phyloP scores from a whole-genome alignment of 1,140 invertebrate genomes.

The Zaprionus gabonicus region DNA sequence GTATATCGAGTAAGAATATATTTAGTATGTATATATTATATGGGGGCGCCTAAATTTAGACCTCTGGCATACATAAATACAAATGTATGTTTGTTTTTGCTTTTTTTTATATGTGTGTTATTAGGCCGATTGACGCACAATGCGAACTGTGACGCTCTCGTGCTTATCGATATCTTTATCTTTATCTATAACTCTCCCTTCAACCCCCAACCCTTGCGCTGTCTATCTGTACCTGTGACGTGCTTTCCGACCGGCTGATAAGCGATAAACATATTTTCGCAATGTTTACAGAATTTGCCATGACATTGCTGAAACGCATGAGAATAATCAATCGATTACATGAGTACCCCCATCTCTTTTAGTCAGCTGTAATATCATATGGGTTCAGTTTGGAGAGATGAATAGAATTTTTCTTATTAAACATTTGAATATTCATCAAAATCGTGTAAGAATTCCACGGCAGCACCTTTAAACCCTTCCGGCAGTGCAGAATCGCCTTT shows the following conservation, averaged over 20 bases:
- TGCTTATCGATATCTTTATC: slow-evolving; percentile 43
- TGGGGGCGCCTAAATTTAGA: slow-evolving; percentile 51
- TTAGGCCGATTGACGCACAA: slow-evolving; percentile 72
- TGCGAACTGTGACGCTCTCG: slow-evolving; percentile 43
- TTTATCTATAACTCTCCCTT: not conserved
- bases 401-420: slow-evolving; percentile 28
- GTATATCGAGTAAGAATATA: slow-evolving; percentile 43
- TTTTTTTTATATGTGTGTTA: slow-evolving; percentile 19
- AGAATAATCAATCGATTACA: slow-evolving; percentile 4
- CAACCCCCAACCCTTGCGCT: not conserved
- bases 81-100: slow-evolving; percentile 13
- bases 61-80: slow-evolving; percentile 33
- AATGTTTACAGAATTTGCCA: slow-evolving; percentile 19
- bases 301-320: not conserved
- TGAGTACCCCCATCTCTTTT: not conserved
- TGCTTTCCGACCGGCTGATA: slow-evolving; percentile 23
- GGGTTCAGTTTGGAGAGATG: not conserved
- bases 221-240: slow-evolving; percentile 31
- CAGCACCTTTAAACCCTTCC: not conserved
- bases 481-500: not conserved
- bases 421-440: not conserved
- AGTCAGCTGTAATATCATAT: not conserved
- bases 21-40: slow-evolving; percentile 52
- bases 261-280: slow-evolving; percentile 37
- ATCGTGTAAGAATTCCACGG: not conserved